Base-by-base conservation (phyloP, 2,113 vertebrate genomes). In the Holacanthus passer region DNA sequence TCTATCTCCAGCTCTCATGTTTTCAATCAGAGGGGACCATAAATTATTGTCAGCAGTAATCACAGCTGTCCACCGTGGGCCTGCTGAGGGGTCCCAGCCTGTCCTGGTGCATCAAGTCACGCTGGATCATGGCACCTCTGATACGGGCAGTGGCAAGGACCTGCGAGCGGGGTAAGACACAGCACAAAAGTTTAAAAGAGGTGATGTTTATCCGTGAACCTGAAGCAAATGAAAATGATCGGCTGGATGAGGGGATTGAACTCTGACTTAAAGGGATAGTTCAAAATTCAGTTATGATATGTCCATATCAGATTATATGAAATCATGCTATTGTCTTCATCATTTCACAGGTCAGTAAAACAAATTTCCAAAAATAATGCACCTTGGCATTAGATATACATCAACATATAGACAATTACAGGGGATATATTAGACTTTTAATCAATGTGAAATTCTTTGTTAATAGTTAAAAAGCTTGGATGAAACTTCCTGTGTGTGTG, bases 1-100 rank as follows among this genome's bases (percentile, higher is more conserved):
- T 90, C 87, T 82, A 89, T 91, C 90, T 88, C 81, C 71, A 86
- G 79, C 86, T 85, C 89, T 88, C 85, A 53, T 92, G 87, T 87
- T 93, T 93, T 93, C 88, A 93, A 94, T 94, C 94, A 92, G 90
- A 82, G 32, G 82, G 89, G 84, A 92, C 90, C 89, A 94, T 94
- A 91, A 94, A 94, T 94, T 94, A 93, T 94, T 94, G 92, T 93
- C 91, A 94, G 89, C 86, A 73, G 89, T 93, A 94, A 94, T 94
- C 92, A 91, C 83, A 92, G 90, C 86, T 90, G 92, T 93, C 92
- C 88, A 88, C 80, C 35, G 74, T 56, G 79, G 91, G 88, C 67
- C 74, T 67, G 93, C 92, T 89, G 79, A 89, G 85, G 92, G 94
- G 87, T 89, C 84, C 80, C 77, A 55, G 83, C 77, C 88, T 93